Percentiles rank a stretch among this genome's conserved stretches.
phyloP scores from a whole-genome alignment of 2,888 invertebrate genomes.

The Clunio marinus region DNA sequence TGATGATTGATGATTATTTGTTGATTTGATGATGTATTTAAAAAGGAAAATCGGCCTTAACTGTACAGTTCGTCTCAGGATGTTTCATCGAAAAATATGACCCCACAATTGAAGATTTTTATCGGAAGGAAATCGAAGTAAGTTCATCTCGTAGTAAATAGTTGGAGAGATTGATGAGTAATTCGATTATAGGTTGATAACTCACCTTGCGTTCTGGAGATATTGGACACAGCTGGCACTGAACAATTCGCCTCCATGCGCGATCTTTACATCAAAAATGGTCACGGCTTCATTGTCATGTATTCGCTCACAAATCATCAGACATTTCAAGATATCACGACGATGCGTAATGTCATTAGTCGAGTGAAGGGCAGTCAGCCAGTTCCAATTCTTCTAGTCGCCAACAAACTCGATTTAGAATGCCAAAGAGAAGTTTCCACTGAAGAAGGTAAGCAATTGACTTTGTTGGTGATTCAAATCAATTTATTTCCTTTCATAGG shows the following conservation, averaged over 20 bases:
- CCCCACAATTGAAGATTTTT: slow-evolving; percentile 99
- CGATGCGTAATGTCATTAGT: slow-evolving; percentile 97
- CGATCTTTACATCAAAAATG: slow-evolving; percentile 99
- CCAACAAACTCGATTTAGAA: slow-evolving; percentile 97
- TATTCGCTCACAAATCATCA: slow-evolving; percentile 99
- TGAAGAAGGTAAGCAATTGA: slow-evolving; percentile 63
- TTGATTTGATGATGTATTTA: not conserved
- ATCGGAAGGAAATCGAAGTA: slow-evolving; percentile 99
- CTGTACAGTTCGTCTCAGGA: slow-evolving; percentile 99
- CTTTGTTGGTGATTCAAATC: not conserved
- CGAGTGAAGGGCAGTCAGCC: slow-evolving; percentile 95
- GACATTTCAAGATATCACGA: slow-evolving; percentile 97
- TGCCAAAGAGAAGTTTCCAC: slow-evolving; percentile 96
- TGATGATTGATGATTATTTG: not conserved
- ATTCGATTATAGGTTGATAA: slow-evolving; percentile 61
- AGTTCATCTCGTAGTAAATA: slow-evolving; percentile 3
- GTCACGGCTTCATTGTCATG: slow-evolving; percentile 95
- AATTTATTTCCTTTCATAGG: slow-evolving; percentile 43
- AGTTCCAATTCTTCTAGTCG: slow-evolving; percentile 96
- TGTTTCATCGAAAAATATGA: slow-evolving; percentile 99
- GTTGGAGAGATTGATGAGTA: not conserved
- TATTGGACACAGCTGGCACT: slow-evolving; percentile 97
- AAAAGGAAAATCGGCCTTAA: slow-evolving; percentile 89
- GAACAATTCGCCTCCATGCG: slow-evolving; percentile 99
- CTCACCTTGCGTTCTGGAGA: slow-evolving; percentile 97